Conservation (phyloP, 2,113 vertebrate genomes). For the Abramis brama region DNA sequence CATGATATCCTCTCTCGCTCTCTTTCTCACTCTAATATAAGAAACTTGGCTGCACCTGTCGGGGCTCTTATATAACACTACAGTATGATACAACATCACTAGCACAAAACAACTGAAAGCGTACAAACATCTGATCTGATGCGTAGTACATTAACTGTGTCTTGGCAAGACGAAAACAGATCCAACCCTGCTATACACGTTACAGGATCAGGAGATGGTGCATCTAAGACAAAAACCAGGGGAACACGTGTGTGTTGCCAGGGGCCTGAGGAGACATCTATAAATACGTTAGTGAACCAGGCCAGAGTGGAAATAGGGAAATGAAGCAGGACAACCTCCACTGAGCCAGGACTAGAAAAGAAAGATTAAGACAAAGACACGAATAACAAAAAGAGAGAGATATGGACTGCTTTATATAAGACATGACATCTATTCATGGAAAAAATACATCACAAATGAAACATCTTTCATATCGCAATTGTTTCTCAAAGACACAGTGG, state of each 20-base stretch:
- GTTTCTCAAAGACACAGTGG: not conserved
- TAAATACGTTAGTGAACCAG: slow-evolving; percentile 60
- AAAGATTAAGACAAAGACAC: slow-evolving; percentile 24
- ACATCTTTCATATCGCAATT: not conserved
- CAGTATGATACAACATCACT: not conserved
- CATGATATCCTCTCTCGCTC: slow-evolving; percentile 28
- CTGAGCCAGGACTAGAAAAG: slow-evolving; percentile 36
- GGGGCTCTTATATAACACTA: slow-evolving; percentile 12
- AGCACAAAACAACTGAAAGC: slow-evolving; percentile 5
- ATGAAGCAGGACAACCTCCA: slow-evolving; percentile 59
- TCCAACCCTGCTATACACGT: slow-evolving; percentile 11
- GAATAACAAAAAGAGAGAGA: slow-evolving; percentile 8
- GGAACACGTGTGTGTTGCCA: slow-evolving; percentile 34
- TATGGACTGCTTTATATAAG: slow-evolving; percentile 22
- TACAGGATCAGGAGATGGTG: slow-evolving; percentile 39
- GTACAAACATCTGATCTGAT: not conserved
- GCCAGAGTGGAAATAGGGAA: slow-evolving; percentile 57
- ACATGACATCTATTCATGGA: not conserved
- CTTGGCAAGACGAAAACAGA: not conserved
- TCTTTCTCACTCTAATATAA: slow-evolving; percentile 29
- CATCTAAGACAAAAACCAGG: slow-evolving; percentile 43
- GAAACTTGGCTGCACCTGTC: slow-evolving; percentile 27
- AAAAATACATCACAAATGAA: not conserved
- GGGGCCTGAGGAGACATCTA: slow-evolving; percentile 54
- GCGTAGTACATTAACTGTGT: not conserved